These are phyloP conservation scores for Phymastichus coffea DNA, from an alignment of 1,140 invertebrate species.

Conservation along the genomic window DNA sequence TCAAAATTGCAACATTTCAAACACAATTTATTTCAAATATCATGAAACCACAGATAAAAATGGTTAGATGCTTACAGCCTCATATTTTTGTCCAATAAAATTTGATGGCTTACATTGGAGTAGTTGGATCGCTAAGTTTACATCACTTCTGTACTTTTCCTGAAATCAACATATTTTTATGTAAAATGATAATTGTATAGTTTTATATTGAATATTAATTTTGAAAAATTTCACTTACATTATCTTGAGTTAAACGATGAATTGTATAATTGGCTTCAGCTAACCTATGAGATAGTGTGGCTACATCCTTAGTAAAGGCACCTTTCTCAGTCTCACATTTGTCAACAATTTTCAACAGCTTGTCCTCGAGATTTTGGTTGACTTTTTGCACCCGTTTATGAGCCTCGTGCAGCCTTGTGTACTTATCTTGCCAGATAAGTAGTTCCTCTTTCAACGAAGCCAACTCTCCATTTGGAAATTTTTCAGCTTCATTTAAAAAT, in stretches of 20 bases:
- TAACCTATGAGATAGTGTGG: conserved; percentile 80
- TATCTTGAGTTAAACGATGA: conserved; percentile 86
- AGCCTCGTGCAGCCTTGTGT: conserved; percentile 84
- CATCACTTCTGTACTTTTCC: conserved; percentile 93
- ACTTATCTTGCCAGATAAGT: conserved; percentile 86
- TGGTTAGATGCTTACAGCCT: conserved; percentile 71
- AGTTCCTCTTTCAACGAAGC: conserved; percentile 83
- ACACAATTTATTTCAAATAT: background rate
- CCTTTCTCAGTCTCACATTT: conserved; percentile 90
- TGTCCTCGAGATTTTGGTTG: conserved; percentile 94
- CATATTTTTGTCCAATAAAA: conserved; percentile 90
- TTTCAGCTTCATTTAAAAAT: conserved; percentile 77
- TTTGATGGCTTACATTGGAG: conserved; percentile 93
- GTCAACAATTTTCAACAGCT: conserved; percentile 88
- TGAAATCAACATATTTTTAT: conserved; percentile 56
- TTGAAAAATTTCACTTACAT: conserved; percentile 76
- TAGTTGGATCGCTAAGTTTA: conserved; percentile 90
- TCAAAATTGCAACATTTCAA: background rate
- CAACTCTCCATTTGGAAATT: conserved; percentile 70
- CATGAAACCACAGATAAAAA: conserved; percentile 24
- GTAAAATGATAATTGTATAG: no score
- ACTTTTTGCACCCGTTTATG: conserved; percentile 93
- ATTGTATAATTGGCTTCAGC: conserved; percentile 86
- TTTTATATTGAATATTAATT: no score
- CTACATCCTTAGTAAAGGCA: conserved; percentile 82